Percentiles rank a stretch among this genome's conserved stretches.
These are phyloP conservation scores for Eubasilissa splendida DNA, from an alignment of 2,888 invertebrate genomes.

Conservation along the genomic window DNA sequence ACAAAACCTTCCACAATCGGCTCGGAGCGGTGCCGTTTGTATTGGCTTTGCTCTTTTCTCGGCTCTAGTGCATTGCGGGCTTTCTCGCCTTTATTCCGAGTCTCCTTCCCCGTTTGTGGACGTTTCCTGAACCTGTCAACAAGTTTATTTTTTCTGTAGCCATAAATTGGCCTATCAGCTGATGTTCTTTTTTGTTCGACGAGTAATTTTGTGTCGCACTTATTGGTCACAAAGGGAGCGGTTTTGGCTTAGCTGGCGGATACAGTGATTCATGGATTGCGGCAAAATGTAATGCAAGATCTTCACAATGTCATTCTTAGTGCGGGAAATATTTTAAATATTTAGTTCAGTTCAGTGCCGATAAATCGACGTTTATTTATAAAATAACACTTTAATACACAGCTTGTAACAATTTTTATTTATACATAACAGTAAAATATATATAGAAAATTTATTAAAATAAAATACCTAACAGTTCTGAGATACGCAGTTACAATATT, in stretches of 20 bases:
- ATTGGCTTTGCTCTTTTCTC: conserved; percentile 32
- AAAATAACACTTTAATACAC: no score
- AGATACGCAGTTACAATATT: no score
- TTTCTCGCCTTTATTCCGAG: conserved; percentile 10
- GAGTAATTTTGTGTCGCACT: conserved; percentile 24
- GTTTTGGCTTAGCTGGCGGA: neutral
- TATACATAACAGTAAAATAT: no score
- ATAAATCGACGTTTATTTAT: no score
- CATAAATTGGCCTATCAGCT: conserved; percentile 7
- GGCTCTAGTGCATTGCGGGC: conserved; percentile 11
- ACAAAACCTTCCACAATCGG: conserved; percentile 24
- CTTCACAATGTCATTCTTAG: no score
- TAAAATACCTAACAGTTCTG: no score
- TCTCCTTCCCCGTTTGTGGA: conserved; percentile 11
- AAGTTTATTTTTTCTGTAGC: conserved; percentile 12
- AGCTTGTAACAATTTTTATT: no score
- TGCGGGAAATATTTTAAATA: no score
- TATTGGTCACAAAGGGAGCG: conserved; percentile 14
- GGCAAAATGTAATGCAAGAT: no score
- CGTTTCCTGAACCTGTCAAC: conserved; percentile 33
- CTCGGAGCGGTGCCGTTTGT: conserved; percentile 19
- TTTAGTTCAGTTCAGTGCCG: no score
- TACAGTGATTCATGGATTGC: neutral
- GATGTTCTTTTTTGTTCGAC: conserved; percentile 21
- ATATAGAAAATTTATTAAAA: no score